Conservation (phyloP, 2,113 vertebrate genomes). For the Azemiops feae region DNA sequence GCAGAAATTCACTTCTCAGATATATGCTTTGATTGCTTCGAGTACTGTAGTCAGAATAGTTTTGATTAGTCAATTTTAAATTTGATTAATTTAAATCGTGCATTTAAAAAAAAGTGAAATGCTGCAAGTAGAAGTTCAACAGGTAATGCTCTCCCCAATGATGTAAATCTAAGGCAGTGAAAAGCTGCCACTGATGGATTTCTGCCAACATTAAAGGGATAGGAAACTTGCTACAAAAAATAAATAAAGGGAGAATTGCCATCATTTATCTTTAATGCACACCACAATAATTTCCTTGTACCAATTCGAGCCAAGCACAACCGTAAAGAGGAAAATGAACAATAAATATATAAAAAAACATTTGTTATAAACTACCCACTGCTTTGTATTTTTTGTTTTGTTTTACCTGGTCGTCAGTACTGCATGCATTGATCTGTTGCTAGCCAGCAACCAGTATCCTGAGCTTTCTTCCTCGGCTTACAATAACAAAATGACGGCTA, state of each 20-base stretch:
- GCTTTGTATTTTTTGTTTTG: not conserved
- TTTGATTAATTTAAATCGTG: not conserved
- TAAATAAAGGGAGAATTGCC: no score
- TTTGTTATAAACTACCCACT: conserved; percentile 20
- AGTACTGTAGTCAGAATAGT: not conserved
- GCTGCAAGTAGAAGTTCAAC: not conserved
- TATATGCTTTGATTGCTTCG: not conserved
- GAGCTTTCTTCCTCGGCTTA: conserved; percentile 44
- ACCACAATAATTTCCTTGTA: not conserved
- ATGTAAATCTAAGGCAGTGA: not conserved
- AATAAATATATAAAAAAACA: conserved; percentile 25
- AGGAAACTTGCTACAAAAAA: no score
- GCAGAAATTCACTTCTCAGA: not conserved
- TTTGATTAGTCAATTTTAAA: not conserved
- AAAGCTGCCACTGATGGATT: not conserved
- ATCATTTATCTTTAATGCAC: not conserved
- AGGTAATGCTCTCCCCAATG: no score
- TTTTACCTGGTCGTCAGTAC: conserved; percentile 60
- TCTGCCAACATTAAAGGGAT: not conserved
- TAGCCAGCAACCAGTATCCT: conserved; percentile 46
- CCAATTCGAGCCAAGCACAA: not conserved
- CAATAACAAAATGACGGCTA: conserved; percentile 33
- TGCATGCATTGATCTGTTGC: conserved; percentile 58
- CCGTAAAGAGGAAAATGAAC: not conserved
- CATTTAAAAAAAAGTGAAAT: not conserved